Percentiles rank a stretch among this genome's conserved stretches.
Conservation (phyloP, 2,888 invertebrate species). For the Pocota personata region DNA sequence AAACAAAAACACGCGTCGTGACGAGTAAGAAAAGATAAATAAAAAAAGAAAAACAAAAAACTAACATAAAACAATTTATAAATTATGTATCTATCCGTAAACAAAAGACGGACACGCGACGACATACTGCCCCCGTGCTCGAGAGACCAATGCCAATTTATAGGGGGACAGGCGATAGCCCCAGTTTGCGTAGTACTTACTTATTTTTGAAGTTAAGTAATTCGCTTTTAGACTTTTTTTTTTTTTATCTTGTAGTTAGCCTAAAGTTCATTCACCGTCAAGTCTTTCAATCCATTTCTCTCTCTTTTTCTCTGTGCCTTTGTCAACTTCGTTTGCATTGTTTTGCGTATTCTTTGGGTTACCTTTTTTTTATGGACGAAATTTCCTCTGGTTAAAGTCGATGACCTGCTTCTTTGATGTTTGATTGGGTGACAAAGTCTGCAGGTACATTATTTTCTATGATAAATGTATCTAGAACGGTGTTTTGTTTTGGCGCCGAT, state of each 20-base stretch:
- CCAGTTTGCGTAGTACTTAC: background rate
- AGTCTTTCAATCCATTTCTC: background rate
- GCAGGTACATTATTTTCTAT: slow-evolving; percentile 7
- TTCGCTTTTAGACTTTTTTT: slow-evolving; percentile 10
- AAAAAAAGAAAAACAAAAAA: slow-evolving; percentile 28
- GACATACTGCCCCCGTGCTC: slow-evolving; percentile 44
- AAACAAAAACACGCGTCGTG: slow-evolving; percentile 14
- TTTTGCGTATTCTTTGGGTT: background rate
- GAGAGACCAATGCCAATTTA: background rate
- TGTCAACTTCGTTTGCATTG: slow-evolving; percentile 46
- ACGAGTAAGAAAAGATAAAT: slow-evolving; percentile 7
- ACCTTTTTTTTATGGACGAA: slow-evolving; percentile 4
- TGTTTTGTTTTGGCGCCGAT: slow-evolving; percentile 59
- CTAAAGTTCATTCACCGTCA: slow-evolving; percentile 50
- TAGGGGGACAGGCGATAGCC: background rate
- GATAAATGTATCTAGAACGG: slow-evolving; percentile 40
- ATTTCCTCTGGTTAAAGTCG: slow-evolving; percentile 31
- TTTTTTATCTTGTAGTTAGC: background rate
- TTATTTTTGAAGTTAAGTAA: slow-evolving; percentile 23
- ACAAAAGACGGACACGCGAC: slow-evolving; percentile 26
- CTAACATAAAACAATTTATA: background rate
- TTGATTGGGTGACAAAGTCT: slow-evolving; percentile 36
- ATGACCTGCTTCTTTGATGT: slow-evolving; percentile 35
- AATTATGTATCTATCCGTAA: slow-evolving; percentile 36
- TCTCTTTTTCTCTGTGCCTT: background rate